Base-by-base conservation (phyloP, 2,797 vertebrate genomes). In the Microctenopoma steveboyesi region DNA sequence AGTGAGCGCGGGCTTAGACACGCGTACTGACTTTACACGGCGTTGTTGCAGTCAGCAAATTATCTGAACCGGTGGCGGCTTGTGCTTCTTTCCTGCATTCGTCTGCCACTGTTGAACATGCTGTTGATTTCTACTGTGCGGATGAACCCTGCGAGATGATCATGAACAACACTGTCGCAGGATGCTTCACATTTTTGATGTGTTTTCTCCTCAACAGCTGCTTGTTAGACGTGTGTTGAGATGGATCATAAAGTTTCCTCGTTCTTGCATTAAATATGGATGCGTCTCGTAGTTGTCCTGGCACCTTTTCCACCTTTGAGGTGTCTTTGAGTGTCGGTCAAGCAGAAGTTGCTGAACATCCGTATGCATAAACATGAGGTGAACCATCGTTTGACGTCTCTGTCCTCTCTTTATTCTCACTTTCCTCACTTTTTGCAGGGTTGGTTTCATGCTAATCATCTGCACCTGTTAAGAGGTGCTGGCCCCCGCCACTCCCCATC, bases 381-480 rank as follows among this genome's bases (percentile, higher is more conserved):
- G 27, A 43, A 37, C 16, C 25, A 7, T 11, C 45, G 73, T 74
- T 80, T 83, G 80, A 86, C 77, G 50, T 58, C 46, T 53, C 37
- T 69, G 72, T 54, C 81, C 68, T 76, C 60, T 40, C 73, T 72
- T 82, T 76, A 50, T 71, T 83, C 74, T 30, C 63, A 55, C 40
- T 70, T 78, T 67, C 35, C 62, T 64, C 7, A 12, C 64, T 73
- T 57, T 77, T 81, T 76, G 72, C 70, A 22, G 49, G 70, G 65
- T 64, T 42, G 71, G 57, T 78, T 85, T 82, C 82, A 88, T 87
- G 90, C 84, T 83, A 90, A 90, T 91, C 64, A 43, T 40, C 54
- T 76, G 80, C 90, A 92, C 91, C 87, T 89, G 88, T 88, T 85
- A 88, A 79, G 74, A 88, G 85, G 91, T 89, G 83, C 51, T 81